phyloP scores from a whole-genome alignment of 2,113 vertebrate species.

The Athene noctua region DNA sequence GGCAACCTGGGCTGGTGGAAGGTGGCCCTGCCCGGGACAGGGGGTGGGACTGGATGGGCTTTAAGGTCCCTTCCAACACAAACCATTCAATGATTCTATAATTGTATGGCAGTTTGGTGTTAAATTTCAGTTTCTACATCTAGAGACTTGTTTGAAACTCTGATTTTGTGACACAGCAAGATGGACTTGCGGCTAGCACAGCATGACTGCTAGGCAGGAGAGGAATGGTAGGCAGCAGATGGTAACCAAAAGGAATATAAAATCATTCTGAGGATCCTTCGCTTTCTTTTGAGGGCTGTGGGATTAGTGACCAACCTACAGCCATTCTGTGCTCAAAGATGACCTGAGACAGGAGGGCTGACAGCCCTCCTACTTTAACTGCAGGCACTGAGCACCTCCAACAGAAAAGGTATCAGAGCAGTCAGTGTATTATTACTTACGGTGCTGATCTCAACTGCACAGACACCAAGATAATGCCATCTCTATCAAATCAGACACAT shows the following conservation, averaged over 20 bases:
- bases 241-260: neutral
- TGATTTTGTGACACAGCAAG: neutral
- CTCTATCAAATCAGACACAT: neutral
- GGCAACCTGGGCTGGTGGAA: too few species aligned
- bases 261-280: neutral
- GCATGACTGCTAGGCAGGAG: neutral
- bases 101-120: neutral
- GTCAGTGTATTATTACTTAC: fast-evolving
- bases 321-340: neutral
- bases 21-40: too few species aligned
- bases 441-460: neutral
- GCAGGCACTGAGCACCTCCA: neutral
- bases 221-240: fast-evolving
- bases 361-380: neutral
- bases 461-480: neutral
- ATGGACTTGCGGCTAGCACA: neutral
- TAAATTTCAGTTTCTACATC: neutral
- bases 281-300: neutral
- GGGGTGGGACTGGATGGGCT: too few species aligned
- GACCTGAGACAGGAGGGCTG: neutral
- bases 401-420: neutral
- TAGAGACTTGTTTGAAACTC: neutral
- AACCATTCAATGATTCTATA: too few species aligned
- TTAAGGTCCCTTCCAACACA: too few species aligned
- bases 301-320: neutral